A percentile compares a stretch with the other conserved stretches of the same genome.
Evolutionary conservation across 1,140 invertebrate species (phyloP).

Genomic region (Drosophila trapezifrons): DNA sequence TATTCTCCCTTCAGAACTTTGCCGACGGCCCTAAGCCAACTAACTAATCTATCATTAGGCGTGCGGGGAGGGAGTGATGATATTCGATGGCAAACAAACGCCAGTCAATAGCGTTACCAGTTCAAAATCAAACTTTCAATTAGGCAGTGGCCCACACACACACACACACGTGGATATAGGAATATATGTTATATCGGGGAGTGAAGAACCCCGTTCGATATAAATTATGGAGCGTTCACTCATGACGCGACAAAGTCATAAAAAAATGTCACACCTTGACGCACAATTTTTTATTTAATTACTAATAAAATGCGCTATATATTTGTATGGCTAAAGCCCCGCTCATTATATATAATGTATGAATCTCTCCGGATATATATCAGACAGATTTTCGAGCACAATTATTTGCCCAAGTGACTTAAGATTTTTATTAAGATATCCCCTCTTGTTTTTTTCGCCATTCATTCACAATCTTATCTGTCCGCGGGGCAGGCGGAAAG

Average conservation of each 20-base stretch:
- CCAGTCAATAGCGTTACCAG: slow-evolving; percentile 33
- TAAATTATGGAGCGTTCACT: slow-evolving; percentile 46
- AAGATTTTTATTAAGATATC: slow-evolving; percentile 12
- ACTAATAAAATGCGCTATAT: slow-evolving; percentile 66
- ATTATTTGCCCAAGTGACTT: slow-evolving; percentile 59
- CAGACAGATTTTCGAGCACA: slow-evolving; percentile 32
- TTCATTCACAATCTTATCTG: slow-evolving; percentile 48
- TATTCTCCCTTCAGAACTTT: slow-evolving; percentile 57
- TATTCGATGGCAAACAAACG: slow-evolving; percentile 32
- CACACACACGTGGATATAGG: slow-evolving; percentile 4
- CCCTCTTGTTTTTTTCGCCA: slow-evolving; percentile 23
- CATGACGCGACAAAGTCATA: slow-evolving; percentile 66
- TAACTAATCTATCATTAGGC: slow-evolving; percentile 56
- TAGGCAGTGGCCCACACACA: slow-evolving; percentile 5
- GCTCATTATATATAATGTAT: slow-evolving; percentile 33
- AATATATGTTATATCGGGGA: slow-evolving; percentile 24
- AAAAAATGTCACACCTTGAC: slow-evolving; percentile 77
- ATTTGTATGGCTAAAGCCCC: slow-evolving; percentile 49
- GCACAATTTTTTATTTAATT: slow-evolving; percentile 72
- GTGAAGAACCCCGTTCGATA: slow-evolving; percentile 36
- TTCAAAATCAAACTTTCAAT: slow-evolving; percentile 60
- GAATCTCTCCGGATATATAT: slow-evolving; percentile 44
- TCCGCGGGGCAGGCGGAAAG: not conserved
- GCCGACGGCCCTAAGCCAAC: slow-evolving; percentile 52
- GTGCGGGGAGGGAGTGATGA: slow-evolving; percentile 1